Evolutionary conservation across 2,113 vertebrate genomes (phyloP).

Genomic region (Desmodus rotundus): DNA sequence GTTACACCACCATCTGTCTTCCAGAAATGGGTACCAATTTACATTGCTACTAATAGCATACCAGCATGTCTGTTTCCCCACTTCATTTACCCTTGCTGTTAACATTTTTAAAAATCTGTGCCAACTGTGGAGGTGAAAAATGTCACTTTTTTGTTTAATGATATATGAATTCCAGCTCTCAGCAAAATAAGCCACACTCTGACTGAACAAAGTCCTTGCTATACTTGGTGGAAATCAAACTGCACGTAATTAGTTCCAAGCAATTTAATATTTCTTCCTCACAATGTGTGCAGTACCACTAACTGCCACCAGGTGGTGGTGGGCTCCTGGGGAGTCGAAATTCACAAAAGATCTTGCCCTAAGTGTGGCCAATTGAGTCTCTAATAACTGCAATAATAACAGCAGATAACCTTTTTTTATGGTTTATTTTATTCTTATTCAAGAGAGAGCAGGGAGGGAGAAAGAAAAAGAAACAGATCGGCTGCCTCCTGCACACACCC

Average conservation of each 20-base stretch:
- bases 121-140: background rate
- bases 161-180: background rate
- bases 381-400: background rate
- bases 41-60: background rate
- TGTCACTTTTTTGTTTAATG: background rate
- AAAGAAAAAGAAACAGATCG: no score
- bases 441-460: no score
- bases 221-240: background rate
- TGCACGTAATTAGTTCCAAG: background rate
- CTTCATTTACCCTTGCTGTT: background rate
- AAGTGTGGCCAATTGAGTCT: background rate
- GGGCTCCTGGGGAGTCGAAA: background rate
- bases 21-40: background rate
- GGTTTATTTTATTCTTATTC: no score
- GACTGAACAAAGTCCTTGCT: background rate
- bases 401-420: background rate
- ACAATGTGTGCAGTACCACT: background rate
- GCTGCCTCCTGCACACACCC: no score
- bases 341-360: background rate
- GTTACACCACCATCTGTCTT: background rate
- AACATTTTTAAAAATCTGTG: background rate
- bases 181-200: background rate
- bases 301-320: conserved; percentile 11
- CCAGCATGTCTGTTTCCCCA: background rate
- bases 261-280: background rate